Evolutionary conservation across 2,888 invertebrate species (phyloP).

Genomic region (Athetis lepigone): DNA sequence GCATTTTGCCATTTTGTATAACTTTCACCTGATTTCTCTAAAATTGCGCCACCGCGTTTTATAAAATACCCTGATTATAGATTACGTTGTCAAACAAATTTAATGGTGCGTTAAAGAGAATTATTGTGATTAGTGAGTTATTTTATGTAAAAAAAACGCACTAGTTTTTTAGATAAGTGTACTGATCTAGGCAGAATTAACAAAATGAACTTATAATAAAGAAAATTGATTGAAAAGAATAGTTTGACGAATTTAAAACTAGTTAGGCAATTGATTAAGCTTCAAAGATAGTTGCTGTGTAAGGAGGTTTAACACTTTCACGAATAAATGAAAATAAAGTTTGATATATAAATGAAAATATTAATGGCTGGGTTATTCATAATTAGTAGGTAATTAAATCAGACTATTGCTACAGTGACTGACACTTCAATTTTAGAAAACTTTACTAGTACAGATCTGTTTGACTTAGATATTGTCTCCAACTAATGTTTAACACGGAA

Average conservation of each 20-base stretch:
- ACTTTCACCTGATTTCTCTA: slow-evolving; percentile 64
- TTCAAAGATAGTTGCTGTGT: slow-evolving; percentile 17
- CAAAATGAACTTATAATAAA: not conserved
- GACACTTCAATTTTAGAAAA: too few species aligned
- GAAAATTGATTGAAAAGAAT: slow-evolving; percentile 5
- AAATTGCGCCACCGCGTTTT: slow-evolving; percentile 44
- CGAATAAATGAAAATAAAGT: too few species aligned
- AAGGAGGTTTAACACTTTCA: too few species aligned
- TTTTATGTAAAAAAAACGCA: slow-evolving; percentile 23
- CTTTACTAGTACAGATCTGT: too few species aligned
- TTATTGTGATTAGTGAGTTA: slow-evolving; percentile 24
- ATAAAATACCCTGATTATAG: slow-evolving; percentile 56
- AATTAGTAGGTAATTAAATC: too few species aligned
- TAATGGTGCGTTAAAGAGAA: slow-evolving; percentile 47
- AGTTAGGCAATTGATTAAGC: slow-evolving; percentile 4
- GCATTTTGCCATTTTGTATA: slow-evolving; percentile 31
- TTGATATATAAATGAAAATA: too few species aligned
- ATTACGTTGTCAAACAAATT: slow-evolving; percentile 51
- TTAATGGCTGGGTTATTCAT: not conserved
- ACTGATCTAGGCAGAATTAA: not conserved
- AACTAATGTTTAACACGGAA: too few species aligned
- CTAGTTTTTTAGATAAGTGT: too few species aligned
- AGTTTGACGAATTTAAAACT: not conserved
- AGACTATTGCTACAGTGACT: too few species aligned
- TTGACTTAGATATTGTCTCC: too few species aligned